Conservation (phyloP, 2,113 vertebrate species). For the Cairina moschata region DNA sequence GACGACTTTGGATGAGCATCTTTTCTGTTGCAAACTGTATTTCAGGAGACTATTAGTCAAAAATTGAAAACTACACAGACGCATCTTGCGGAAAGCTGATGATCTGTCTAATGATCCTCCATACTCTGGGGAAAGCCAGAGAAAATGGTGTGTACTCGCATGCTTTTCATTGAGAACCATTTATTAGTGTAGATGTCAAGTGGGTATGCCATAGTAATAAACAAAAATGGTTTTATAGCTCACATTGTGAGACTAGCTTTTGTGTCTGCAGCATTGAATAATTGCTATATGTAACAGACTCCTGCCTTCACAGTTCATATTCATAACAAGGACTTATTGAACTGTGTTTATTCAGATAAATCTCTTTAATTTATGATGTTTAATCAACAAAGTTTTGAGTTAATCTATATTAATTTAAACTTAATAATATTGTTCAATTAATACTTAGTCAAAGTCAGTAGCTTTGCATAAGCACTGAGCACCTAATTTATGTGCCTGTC, state of each 20-base stretch:
- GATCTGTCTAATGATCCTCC: background rate
- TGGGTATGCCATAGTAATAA: background rate
- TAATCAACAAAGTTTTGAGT: background rate
- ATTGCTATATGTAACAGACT: background rate
- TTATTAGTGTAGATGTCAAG: background rate
- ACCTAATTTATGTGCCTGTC: background rate
- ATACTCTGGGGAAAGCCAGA: background rate
- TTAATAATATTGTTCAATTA: background rate
- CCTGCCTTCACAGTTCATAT: background rate
- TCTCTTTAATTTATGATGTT: background rate
- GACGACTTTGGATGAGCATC: background rate
- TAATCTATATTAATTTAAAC: background rate
- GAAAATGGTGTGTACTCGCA: background rate
- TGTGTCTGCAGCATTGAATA: background rate
- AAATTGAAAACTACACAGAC: background rate
- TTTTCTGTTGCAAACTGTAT: background rate
- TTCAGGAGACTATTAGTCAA: constrained; percentile 2
- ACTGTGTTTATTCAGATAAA: background rate
- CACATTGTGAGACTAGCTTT: background rate
- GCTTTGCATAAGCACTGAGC: background rate
- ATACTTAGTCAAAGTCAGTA: background rate
- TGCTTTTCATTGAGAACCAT: constrained; percentile 21
- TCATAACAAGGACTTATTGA: background rate
- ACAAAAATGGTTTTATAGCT: constrained; percentile 13
- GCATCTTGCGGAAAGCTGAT: background rate